A percentile compares a stretch with the other conserved stretches of the same genome.
phyloP scores from a whole-genome alignment of 2,113 vertebrate species.

The Emydocephalus ijimae region DNA sequence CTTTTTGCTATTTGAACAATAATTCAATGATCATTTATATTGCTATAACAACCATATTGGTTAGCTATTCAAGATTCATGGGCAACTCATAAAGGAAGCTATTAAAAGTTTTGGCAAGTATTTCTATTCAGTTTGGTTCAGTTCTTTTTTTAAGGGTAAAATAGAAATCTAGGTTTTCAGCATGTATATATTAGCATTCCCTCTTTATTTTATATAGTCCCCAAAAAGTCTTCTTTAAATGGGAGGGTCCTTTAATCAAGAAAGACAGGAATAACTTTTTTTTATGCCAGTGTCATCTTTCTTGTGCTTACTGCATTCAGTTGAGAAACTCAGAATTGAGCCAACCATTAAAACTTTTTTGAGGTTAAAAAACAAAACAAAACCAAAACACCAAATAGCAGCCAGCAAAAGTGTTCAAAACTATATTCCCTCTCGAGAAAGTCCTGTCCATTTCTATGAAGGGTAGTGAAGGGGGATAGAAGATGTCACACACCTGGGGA shows the following conservation, averaged over 20 bases:
- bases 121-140: conserved; percentile 29
- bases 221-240: not conserved
- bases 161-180: conserved; percentile 4
- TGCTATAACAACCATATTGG: conserved; percentile 19
- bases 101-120: conserved; percentile 25
- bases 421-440: not conserved
- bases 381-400: not conserved
- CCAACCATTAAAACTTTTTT: not conserved
- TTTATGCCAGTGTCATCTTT: not conserved
- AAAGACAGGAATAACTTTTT: conserved; percentile 6
- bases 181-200: not conserved
- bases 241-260: not conserved
- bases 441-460: not conserved
- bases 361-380: not conserved
- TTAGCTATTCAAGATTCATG: not conserved
- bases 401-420: not conserved
- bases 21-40: conserved; percentile 20
- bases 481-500: conserved; percentile 16
- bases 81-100: conserved; percentile 12
- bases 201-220: not conserved
- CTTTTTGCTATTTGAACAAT: conserved; percentile 13
- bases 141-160: not conserved
- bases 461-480: not conserved
- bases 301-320: not conserved
- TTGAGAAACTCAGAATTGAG: not conserved